These are phyloP conservation scores for Drosophila gunungcola DNA, from an alignment of 1,140 invertebrate species.

Conservation along the genomic window DNA sequence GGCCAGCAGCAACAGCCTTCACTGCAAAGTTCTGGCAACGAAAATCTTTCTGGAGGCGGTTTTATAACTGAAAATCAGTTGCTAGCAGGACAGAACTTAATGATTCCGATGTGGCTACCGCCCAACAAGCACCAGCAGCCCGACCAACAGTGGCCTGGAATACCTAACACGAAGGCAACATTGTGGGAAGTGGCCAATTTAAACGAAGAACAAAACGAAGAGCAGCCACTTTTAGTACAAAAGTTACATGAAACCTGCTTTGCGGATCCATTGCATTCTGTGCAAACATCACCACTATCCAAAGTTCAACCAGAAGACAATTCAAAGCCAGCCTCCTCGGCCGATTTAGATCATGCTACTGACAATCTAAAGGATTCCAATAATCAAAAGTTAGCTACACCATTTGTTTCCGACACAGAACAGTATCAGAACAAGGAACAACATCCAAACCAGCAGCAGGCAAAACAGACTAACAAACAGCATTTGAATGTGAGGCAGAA, in stretches of 20 bases:
- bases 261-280: not conserved
- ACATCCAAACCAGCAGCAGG: not conserved
- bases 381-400: slow-evolving; percentile 25
- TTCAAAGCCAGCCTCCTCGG: slow-evolving; percentile 52
- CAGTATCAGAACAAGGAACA: slow-evolving; percentile 38
- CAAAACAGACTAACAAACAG: slow-evolving; percentile 37
- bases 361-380: slow-evolving; percentile 29
- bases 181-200: slow-evolving; percentile 64
- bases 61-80: slow-evolving; percentile 56
- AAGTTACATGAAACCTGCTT: slow-evolving; percentile 77
- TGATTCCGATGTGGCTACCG: slow-evolving; percentile 84
- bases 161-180: slow-evolving; percentile 42
- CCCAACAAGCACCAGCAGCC: slow-evolving; percentile 39
- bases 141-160: slow-evolving; percentile 31
- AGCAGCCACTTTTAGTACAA: slow-evolving; percentile 81
- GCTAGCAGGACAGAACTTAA: slow-evolving; percentile 76
- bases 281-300: slow-evolving; percentile 81
- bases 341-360: slow-evolving; percentile 31
- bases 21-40: slow-evolving; percentile 9
- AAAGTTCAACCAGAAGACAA: slow-evolving; percentile 57
- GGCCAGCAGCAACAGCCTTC: slow-evolving; percentile 31
- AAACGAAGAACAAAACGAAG: slow-evolving; percentile 84
- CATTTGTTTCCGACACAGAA: slow-evolving; percentile 4
- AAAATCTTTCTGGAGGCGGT: slow-evolving; percentile 28
- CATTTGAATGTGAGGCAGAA: slow-evolving; percentile 58